Percentiles rank a stretch among this genome's conserved stretches.
phyloP scores from a whole-genome alignment of 1,140 invertebrate genomes.

The Dendrolimus punctatus region DNA sequence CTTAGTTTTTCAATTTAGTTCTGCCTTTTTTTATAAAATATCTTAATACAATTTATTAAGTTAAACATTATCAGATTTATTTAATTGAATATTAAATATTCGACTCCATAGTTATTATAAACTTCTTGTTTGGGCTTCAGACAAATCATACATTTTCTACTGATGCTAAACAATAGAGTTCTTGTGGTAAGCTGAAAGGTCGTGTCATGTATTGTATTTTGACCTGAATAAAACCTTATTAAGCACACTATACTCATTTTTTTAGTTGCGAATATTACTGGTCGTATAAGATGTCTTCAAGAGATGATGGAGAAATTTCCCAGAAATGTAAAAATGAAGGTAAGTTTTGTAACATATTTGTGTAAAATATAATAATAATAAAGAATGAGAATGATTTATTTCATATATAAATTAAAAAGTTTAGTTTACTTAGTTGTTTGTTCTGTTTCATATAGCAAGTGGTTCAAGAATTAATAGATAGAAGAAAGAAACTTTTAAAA shows the following conservation, averaged over 20 bases:
- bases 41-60: no score
- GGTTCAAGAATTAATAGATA: constrained; percentile 83
- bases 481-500: constrained; percentile 81
- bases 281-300: constrained; percentile 73
- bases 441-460: constrained; percentile 36
- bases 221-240: no score
- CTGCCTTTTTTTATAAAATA: no score
- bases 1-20: no score
- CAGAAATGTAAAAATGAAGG: constrained; percentile 71
- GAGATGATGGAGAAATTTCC: constrained; percentile 66
- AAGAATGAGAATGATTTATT: neutral
- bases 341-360: constrained; percentile 17
- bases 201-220: no score
- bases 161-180: no score
- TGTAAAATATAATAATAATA: neutral
- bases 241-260: constrained; percentile 21
- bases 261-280: constrained; percentile 73
- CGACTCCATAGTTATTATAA: no score
- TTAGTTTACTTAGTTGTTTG: constrained; percentile 1
- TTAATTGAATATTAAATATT: no score
- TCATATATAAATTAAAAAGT: constrained; percentile 2
- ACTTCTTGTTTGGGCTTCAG: no score
- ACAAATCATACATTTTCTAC: no score
- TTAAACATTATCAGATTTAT: no score
- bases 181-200: no score